Conservation (phyloP, 1,140 invertebrate genomes). For the honey bee (Apis mellifera) region Amel_HAv3.1 CM009935.2:1791501-1792000, state of each 20-base stretch:
- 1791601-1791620: conserved; percentile 4
- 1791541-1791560: not conserved
- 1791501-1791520: not conserved
- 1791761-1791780: conserved; percentile 38
- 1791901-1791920: too few relatives aligned
- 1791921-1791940: too few relatives aligned
- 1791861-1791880: not conserved
- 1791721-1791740: conserved; percentile 33
- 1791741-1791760: conserved; percentile 17
- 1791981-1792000: too few relatives aligned
- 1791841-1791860: not conserved
- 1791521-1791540: not conserved
- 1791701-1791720: conserved; percentile 37
- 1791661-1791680: conserved; percentile 27
- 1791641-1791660: conserved; percentile 17
- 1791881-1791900: too few relatives aligned
- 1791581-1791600: not conserved
- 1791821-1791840: not conserved
- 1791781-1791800: conserved; percentile 38
- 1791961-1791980: too few relatives aligned
- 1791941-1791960: too few relatives aligned
- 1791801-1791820: not conserved
- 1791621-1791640: conserved; percentile 15
- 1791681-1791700: conserved; percentile 37
- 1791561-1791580: not conserved